phyloP scores from a whole-genome alignment of 92 coral and sea anemone species.

The Heteractis magnifica region DNA sequence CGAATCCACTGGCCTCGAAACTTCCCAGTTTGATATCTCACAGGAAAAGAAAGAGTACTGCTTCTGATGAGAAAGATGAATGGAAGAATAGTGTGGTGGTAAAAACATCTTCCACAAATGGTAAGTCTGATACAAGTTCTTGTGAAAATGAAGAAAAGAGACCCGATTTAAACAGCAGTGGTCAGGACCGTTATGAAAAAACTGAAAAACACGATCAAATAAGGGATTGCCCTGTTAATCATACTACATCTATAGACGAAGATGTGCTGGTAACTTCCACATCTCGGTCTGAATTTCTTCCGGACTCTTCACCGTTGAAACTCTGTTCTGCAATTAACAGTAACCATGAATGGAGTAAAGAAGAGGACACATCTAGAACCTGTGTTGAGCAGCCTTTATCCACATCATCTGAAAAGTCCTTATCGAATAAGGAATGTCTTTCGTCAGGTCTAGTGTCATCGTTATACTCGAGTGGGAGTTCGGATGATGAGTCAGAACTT shows the following conservation, averaged over 20 bases:
- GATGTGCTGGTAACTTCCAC: not conserved
- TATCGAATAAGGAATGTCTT: not conserved
- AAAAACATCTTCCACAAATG: not conserved
- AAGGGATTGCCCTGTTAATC: not conserved
- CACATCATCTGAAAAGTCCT: not conserved
- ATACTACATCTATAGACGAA: not conserved
- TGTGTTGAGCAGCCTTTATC: not conserved
- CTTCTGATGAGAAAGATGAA: not conserved
- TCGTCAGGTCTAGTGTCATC: not conserved
- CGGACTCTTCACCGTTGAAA: not conserved
- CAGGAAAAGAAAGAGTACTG: slow-evolving; percentile 11
- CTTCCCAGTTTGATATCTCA: slow-evolving; percentile 14
- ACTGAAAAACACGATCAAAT: not conserved
- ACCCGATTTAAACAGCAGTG: not conserved
- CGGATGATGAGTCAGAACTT: not conserved
- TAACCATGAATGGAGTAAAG: not conserved
- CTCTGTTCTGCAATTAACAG: not conserved
- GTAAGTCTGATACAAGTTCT: not conserved
- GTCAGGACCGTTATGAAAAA: not conserved
- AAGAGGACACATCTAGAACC: not conserved
- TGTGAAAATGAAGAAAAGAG: not conserved
- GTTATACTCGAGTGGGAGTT: not conserved
- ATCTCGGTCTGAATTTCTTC: not conserved
- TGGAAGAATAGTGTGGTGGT: slow-evolving; percentile 27
- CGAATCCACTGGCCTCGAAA: slow-evolving; percentile 6